Evolutionary conservation across 1,140 invertebrate genomes (phyloP), one percentile per base, ranked within the genome.

Genomic region (Latrodectus geometricus): DNA sequence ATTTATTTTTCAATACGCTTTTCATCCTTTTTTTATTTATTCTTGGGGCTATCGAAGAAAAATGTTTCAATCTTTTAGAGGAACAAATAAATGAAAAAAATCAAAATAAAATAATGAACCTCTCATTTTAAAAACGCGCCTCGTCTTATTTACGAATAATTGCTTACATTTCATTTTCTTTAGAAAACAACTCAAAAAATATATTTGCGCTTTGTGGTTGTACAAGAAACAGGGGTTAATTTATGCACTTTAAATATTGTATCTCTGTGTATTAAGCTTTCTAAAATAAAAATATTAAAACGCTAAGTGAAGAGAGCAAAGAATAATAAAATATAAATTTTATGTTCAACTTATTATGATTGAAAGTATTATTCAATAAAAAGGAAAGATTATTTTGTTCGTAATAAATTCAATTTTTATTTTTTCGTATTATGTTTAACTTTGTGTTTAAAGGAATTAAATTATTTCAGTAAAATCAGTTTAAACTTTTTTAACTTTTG

Each of bases 1-100:
- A 86, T 86, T 78, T 78, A 78, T 86, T 86, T 86, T 86, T 86
- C 83, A 86, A 86, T 86, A 86, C 68, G 74, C 69, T 73, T 17
- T 61, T 61, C 54, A 14, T 61, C 17, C 54, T 61, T 61, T 78
- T 86, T 85, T 86, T 70, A 77, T 86, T 86, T 78, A 49, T 86
- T 78, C 82, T 77, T 61, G 65, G 61, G 74, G 83, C 83, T 70
- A 78, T 86, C 75, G 83, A 69, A 56, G 73, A 73, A 61, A 77
- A 72, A 69, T 86, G 83, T 78, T 86, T 86, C 75, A 86, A 86
- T 65, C 83, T 86, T 86, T 84, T 86, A 77, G 66, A 78, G 68
- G 14, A 17, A 78, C 72, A 86, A 86, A 77, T 72, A 86, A 70
- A 84, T 20, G 50, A 49, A 78, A 61, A 35, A 49, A 66, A 56